A percentile compares a stretch with the other conserved stretches of the same genome.
phyloP scores from a whole-genome alignment of 2,113 vertebrate genomes.

The Mystacornis crossleyi region DNA sequence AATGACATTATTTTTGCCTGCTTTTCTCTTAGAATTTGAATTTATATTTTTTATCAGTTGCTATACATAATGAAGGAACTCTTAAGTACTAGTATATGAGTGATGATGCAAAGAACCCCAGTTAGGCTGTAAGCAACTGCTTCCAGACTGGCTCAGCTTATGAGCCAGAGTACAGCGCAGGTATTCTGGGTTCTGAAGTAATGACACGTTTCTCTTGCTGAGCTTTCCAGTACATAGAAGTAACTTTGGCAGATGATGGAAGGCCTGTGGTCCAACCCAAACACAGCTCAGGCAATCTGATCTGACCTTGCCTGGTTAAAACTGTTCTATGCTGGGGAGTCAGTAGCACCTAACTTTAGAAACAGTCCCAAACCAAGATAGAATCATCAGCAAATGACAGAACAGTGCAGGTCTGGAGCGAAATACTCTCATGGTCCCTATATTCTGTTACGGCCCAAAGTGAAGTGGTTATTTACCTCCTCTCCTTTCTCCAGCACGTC shows the following conservation, averaged over 20 bases:
- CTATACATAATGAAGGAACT: not conserved
- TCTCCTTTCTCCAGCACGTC: not conserved
- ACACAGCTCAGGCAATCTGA: slow-evolving; percentile 18
- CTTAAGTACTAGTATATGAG: not conserved
- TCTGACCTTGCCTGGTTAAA: slow-evolving; percentile 21
- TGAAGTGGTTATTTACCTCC: not conserved
- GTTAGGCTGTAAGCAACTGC: not conserved
- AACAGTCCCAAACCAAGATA: not conserved
- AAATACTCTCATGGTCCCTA: not conserved
- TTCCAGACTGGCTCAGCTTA: not conserved
- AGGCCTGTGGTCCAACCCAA: slow-evolving; percentile 40
- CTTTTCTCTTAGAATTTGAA: not conserved
- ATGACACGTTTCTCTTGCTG: not conserved
- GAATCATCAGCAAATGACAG: not conserved
- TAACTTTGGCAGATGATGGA: slow-evolving; percentile 19
- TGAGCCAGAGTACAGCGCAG: not conserved
- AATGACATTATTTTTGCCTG: not conserved
- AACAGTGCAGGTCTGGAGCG: not conserved
- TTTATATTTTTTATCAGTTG: not conserved
- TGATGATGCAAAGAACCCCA: not conserved
- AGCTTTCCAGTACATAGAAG: slow-evolving; percentile 1
- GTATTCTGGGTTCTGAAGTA: slow-evolving; percentile 1
- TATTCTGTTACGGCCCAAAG: not conserved
- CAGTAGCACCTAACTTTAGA: slow-evolving; percentile 17
- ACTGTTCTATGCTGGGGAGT: not conserved